These are phyloP conservation scores for Argyresthia goedartella DNA, from an alignment of 2,888 invertebrate species.

Conservation along the genomic window DNA sequence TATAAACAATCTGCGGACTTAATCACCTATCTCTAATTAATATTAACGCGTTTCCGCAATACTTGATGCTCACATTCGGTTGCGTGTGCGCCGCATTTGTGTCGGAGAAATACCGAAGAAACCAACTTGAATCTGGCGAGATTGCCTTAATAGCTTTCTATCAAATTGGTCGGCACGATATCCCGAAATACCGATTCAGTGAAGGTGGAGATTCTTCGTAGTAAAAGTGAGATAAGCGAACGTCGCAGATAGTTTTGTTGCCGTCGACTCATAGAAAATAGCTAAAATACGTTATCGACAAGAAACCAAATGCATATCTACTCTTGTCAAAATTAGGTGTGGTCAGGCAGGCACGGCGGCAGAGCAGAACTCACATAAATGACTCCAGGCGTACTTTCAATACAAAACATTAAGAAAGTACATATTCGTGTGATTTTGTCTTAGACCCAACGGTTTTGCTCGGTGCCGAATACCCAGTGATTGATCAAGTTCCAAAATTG, in stretches of 20 bases:
- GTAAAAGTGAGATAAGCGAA: not conserved
- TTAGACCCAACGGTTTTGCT: not conserved
- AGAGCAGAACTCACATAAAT: too few species aligned
- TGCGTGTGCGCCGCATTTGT: not conserved
- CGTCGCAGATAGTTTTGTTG: not conserved
- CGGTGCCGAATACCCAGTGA: not conserved
- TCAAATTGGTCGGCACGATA: conserved; percentile 6
- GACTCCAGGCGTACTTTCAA: too few species aligned
- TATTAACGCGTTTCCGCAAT: not conserved
- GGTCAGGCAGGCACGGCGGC: too few species aligned
- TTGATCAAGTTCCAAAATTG: not conserved
- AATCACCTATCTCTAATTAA: not conserved
- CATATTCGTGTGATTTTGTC: too few species aligned
- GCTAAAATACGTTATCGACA: too few species aligned
- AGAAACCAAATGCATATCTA: too few species aligned
- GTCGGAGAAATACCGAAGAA: not conserved
- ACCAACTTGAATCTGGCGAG: not conserved
- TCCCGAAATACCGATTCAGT: not conserved
- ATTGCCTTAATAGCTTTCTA: conserved; percentile 8
- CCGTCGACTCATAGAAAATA: not conserved
- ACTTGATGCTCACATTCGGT: not conserved
- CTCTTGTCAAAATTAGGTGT: too few species aligned
- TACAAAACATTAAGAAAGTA: too few species aligned
- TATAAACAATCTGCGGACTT: not conserved
- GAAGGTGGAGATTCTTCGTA: not conserved